Conservation (phyloP, 2,888 invertebrate genomes). For the Sinelater perroti region DNA sequence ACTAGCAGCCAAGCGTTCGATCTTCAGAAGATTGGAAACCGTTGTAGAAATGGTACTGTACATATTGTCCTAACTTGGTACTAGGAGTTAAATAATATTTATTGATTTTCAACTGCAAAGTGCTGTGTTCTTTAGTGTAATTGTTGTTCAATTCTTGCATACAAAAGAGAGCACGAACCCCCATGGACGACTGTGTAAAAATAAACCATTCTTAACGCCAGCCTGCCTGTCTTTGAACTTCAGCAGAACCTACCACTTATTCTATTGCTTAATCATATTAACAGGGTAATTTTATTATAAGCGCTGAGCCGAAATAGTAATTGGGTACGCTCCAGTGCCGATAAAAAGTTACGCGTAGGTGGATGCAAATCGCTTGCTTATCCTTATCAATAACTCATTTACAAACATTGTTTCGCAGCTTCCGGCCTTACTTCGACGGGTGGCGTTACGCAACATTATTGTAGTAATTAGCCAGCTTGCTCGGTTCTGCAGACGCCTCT, state of each 20-base stretch:
- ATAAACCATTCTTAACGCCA: too few relatives aligned
- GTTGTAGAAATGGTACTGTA: slow-evolving; percentile 6
- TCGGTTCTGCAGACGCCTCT: too few relatives aligned
- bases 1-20: too few relatives aligned
- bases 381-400: slow-evolving; percentile 14
- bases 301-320: slow-evolving; percentile 1
- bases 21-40: too few relatives aligned
- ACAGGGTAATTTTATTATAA: slow-evolving; percentile 5
- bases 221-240: too few relatives aligned
- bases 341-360: slow-evolving; percentile 14
- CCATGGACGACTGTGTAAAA: too few relatives aligned
- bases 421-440: neutral
- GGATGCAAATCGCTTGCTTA: slow-evolving; percentile 7
- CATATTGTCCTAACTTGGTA: slow-evolving; percentile 7
- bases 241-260: slow-evolving; percentile 2
- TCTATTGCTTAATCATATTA: slow-evolving; percentile 11
- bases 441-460: too few relatives aligned
- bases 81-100: slow-evolving; percentile 13
- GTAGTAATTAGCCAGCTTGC: too few relatives aligned
- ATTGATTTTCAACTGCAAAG: slow-evolving; percentile 9
- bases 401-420: slow-evolving; percentile 1
- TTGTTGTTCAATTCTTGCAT: slow-evolving; percentile 7
- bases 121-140: slow-evolving; percentile 17
- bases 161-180: neutral
- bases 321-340: neutral